These are phyloP conservation scores for Silurus meridionalis DNA, from an alignment of 2,113 vertebrate genomes.

Conservation along the genomic window DNA sequence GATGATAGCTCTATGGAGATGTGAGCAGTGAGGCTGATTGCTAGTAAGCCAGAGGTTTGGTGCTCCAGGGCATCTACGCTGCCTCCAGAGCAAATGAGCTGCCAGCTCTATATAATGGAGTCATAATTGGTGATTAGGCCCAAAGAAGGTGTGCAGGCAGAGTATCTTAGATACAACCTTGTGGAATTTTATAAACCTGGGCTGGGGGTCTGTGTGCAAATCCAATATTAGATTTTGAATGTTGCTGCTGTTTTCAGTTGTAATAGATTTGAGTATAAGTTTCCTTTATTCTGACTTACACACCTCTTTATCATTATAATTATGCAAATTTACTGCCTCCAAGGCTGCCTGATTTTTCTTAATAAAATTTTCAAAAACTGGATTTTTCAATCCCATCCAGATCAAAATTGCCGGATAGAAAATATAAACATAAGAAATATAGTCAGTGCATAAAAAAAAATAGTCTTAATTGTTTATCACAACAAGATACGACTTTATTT, in stretches of 20 bases:
- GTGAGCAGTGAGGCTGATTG: conserved; percentile 78
- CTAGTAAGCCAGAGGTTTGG: conserved; percentile 80
- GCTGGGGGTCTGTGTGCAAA: not conserved
- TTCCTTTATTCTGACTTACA: not conserved
- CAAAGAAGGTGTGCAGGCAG: conserved; percentile 74
- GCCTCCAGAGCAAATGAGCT: conserved; percentile 89
- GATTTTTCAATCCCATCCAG: not conserved
- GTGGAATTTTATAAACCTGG: not conserved
- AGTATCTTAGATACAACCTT: conserved; percentile 5
- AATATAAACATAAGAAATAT: too few relatives aligned
- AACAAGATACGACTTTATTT: not conserved
- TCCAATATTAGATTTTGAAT: not conserved
- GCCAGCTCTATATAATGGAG: conserved; percentile 95
- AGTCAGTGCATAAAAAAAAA: too few relatives aligned
- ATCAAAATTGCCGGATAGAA: not conserved
- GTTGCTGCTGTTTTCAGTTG: not conserved
- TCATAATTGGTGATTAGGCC: conserved; percentile 98
- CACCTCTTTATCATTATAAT: not conserved
- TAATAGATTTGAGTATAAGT: not conserved
- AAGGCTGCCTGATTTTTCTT: not conserved
- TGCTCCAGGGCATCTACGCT: conserved; percentile 76
- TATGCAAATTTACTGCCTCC: not conserved
- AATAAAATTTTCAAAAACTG: not conserved
- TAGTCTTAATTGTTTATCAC: not conserved
- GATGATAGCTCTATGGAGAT: conserved; percentile 79